Conservation (phyloP, 2,888 invertebrate species). For the Agrotis clavis region DNA sequence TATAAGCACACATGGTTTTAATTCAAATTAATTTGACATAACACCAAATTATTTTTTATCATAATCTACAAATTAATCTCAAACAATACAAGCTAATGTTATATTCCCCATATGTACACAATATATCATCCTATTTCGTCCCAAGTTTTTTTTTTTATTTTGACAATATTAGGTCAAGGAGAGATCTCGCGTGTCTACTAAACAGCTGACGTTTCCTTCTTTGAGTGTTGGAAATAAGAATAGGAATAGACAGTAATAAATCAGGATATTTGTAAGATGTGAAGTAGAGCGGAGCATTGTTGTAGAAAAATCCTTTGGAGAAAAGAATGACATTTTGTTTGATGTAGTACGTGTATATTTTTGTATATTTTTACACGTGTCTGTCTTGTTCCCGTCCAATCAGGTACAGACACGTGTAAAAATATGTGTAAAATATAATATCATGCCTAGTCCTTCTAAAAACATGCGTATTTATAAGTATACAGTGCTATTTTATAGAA, state of each 20-base stretch:
- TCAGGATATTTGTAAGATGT: constrained; percentile 38
- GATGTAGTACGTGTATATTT: not conserved
- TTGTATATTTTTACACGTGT: no score
- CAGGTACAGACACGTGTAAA: not conserved
- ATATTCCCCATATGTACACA: not conserved
- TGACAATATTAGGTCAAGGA: constrained; percentile 57
- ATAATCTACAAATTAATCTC: not conserved
- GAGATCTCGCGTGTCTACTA: constrained; percentile 17
- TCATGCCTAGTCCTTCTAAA: no score
- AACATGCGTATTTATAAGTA: no score
- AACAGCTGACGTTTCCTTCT: constrained; percentile 36
- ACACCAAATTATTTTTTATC: not conserved
- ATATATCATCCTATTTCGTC: constrained; percentile 1
- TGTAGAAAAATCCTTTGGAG: not conserved
- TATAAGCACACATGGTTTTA: not conserved
- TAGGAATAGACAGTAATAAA: constrained; percentile 42
- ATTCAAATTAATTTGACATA: not conserved
- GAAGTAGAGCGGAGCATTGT: constrained; percentile 28
- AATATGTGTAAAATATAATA: no score
- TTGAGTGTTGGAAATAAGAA: constrained; percentile 27
- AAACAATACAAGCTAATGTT: not conserved
- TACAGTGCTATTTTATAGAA: no score
- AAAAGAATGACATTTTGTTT: not conserved
- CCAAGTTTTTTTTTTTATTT: constrained; percentile 28
- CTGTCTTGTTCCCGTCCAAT: no score